Base-by-base conservation (phyloP, 2,888 invertebrate genomes). In the Eristalis pertinax region DNA sequence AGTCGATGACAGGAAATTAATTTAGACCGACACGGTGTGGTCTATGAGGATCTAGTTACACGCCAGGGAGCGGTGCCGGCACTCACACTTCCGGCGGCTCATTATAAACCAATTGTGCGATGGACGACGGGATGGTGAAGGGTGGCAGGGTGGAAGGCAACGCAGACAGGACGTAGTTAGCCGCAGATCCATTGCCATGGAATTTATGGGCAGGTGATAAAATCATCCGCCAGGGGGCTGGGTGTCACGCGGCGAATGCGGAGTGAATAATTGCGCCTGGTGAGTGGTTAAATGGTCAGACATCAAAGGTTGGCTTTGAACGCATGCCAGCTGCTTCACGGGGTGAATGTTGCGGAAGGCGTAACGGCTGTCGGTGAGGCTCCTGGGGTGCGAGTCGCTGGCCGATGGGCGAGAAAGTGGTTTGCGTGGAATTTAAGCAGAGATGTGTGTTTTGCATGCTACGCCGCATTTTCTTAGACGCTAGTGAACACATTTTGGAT, bases 191-290 rank as follows among this genome's bases (percentile, higher is more conserved):
- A 35, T 77, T 68, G 24, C 67, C 26, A 32, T 29, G 60, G 22
- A 70, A 70, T 77, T 19, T 73, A 82, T 41, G 73, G 69, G 2
- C 26, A 38, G 77, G 65, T 67, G 82, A 82, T 86, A 77, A 86
- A 82, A 69, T 86, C 69, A 74, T 82, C 77, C 76, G 73, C 24
- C 67, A 63, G 64, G 68, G 38, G 22, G 43, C 67, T 43, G 35
- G 41, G n/a, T 58, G 63, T 80, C 80, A 62, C n/a, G 68, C 41
- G 43, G 62, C 62, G 75, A 67, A 75, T 72, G 60, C n/a, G 50
- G 63, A 58, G 50, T 73, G 69, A 85, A 50, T 77, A 72, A 77
- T 81, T 56, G 24, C 32, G 32, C 56, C 19, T 22, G 32, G n/a
- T 64, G 76, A 43, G n/a, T 50, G 68, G 15, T 67, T 38, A 32